A percentile compares a stretch with the other conserved stretches of the same genome.
Conservation (phyloP, 1,140 invertebrate genomes). For the Camponotus floridanus region DNA sequence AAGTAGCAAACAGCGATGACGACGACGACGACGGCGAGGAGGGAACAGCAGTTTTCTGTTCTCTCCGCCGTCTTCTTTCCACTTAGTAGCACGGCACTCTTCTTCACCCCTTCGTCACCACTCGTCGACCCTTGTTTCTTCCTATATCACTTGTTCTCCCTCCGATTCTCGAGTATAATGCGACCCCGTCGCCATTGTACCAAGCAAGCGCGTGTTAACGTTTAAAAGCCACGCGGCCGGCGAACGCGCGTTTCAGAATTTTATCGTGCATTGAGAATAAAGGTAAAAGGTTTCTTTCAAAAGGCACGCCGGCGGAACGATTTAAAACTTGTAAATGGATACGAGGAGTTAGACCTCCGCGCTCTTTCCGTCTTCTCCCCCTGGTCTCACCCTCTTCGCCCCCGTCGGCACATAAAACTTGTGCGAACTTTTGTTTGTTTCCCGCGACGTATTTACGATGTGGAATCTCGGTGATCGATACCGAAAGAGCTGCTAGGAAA, state of each 20-base stretch:
- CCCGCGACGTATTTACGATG: conserved; percentile 57
- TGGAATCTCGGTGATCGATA: conserved; percentile 58
- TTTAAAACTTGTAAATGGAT: conserved; percentile 82
- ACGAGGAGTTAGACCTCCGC: conserved; percentile 73
- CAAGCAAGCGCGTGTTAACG: conserved; percentile 76
- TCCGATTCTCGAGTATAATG: conserved; percentile 77
- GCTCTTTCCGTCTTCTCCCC: conserved; percentile 59
- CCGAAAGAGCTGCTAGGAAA: conserved; percentile 26
- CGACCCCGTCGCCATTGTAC: conserved; percentile 73
- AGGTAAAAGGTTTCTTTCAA: conserved; percentile 81
- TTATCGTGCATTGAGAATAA: conserved; percentile 79
- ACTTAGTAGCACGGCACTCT: not conserved
- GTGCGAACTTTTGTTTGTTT: conserved; percentile 63
- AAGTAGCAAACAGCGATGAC: conserved; percentile 47
- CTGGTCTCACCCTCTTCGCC: conserved; percentile 1
- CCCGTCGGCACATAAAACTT: conserved; percentile 61
- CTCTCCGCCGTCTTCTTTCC: conserved; percentile 26
- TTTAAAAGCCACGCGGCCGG: conserved; percentile 80
- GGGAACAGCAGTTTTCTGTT: conserved; percentile 63
- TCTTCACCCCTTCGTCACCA: conserved; percentile 27
- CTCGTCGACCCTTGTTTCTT: conserved; percentile 45
- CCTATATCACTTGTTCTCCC: conserved; percentile 52
- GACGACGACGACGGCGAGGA: conserved; percentile 25
- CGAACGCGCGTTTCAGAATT: conserved; percentile 80
- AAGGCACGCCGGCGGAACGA: conserved; percentile 77